Evolutionary conservation across 1,140 invertebrate genomes (phyloP).

Genomic region (Drosophila suzukii): DNA sequence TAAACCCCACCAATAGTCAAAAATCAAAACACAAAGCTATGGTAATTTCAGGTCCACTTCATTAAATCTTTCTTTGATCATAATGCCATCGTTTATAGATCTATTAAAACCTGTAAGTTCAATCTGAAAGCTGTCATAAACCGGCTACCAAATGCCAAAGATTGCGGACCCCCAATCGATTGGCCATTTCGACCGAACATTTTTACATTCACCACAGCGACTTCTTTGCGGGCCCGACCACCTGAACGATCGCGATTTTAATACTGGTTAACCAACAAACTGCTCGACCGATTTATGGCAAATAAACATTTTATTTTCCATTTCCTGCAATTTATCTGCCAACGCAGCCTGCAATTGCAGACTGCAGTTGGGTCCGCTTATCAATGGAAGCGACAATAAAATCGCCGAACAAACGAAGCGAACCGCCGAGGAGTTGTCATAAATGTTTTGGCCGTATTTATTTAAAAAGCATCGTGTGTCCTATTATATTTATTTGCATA

Average conservation of each 20-base stretch:
- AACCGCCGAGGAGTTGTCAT: constrained; percentile 45
- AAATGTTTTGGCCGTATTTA: constrained; percentile 69
- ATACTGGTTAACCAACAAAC: constrained; percentile 48
- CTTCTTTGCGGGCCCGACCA: constrained; percentile 7
- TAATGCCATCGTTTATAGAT: constrained; percentile 15
- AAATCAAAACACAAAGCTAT: not conserved
- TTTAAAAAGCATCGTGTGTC: constrained; percentile 54
- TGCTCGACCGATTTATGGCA: constrained; percentile 65
- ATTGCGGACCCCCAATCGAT: constrained; percentile 29
- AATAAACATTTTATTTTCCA: constrained; percentile 77
- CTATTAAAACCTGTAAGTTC: constrained; percentile 32
- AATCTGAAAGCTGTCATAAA: constrained; percentile 39
- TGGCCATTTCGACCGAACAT: constrained; percentile 3
- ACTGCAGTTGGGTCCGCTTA: constrained; percentile 52
- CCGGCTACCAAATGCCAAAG: constrained; percentile 40
- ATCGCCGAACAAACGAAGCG: constrained; percentile 5
- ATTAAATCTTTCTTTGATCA: not conserved
- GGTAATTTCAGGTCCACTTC: not conserved
- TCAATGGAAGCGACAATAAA: constrained; percentile 54
- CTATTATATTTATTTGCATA: constrained; percentile 76
- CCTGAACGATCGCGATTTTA: constrained; percentile 56
- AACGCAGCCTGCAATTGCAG: constrained; percentile 53
- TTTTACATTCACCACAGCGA: constrained; percentile 20
- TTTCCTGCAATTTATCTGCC: constrained; percentile 73
- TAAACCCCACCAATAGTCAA: too few species aligned